Conservation (phyloP, 2,113 vertebrate species). For the Lates calcarifer region DNA sequence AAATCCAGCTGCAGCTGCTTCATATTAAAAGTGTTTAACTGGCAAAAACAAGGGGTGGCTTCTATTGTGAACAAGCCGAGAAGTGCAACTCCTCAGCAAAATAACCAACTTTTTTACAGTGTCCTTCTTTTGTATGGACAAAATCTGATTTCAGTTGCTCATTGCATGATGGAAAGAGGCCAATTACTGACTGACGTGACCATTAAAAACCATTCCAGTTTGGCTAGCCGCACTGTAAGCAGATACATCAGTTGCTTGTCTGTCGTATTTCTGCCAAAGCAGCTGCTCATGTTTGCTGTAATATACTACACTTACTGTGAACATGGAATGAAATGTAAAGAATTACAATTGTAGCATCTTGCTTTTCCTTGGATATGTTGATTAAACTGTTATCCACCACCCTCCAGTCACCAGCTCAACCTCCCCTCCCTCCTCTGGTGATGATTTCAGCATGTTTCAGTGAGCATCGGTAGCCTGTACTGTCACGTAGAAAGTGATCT, state of each 20-base stretch:
- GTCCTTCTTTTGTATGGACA: background rate
- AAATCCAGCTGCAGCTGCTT: background rate
- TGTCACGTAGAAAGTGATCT: background rate
- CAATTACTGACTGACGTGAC: background rate
- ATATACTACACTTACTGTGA: background rate
- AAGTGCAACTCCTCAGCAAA: background rate
- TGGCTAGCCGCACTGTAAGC: background rate
- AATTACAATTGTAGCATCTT: background rate
- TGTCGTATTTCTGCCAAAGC: background rate
- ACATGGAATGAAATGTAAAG: background rate
- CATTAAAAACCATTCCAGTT: background rate
- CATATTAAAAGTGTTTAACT: background rate
- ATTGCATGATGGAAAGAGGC: background rate
- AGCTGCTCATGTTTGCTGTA: background rate
- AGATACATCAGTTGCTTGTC: background rate
- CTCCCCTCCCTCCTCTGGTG: background rate
- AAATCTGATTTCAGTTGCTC: background rate
- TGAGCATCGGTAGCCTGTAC: conserved; percentile 14
- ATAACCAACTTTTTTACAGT: background rate
- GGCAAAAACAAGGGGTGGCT: no score
- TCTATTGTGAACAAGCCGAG: background rate
- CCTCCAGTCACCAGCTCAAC: background rate
- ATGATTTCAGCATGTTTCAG: conserved; percentile 41
- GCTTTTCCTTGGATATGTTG: background rate
- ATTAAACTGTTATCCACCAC: background rate